phyloP scores from a whole-genome alignment of 2,888 invertebrate genomes.

The Torymus aiolomorphi region DNA sequence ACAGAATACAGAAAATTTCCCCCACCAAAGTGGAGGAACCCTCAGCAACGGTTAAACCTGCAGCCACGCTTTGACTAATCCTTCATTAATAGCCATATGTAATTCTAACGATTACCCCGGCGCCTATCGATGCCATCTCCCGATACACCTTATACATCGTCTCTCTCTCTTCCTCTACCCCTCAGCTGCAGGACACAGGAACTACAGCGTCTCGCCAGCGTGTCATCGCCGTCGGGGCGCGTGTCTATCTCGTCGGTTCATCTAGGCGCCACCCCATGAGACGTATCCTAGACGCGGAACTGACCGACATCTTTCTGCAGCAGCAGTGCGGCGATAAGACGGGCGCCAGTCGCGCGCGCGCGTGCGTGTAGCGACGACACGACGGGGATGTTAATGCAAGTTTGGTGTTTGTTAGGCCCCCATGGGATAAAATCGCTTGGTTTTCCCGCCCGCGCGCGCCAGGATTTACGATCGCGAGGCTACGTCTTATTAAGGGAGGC shows the following conservation, averaged over 20 bases:
- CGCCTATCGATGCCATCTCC: not conserved
- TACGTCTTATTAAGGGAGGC: conserved; percentile 38
- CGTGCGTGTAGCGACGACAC: conserved; percentile 19
- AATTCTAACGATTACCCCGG: not conserved
- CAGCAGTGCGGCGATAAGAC: conserved; percentile 25
- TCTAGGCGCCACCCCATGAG: conserved; percentile 36
- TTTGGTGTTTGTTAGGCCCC: conserved; percentile 46
- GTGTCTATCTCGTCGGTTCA: conserved; percentile 28
- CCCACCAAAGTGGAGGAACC: no score
- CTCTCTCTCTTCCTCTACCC: no score
- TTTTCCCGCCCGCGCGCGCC: not conserved
- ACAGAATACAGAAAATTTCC: no score
- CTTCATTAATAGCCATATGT: no score
- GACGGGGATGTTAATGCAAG: conserved; percentile 47
- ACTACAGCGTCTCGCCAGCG: no score
- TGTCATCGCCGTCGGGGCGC: no score
- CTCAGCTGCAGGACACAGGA: no score
- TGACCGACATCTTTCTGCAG: conserved; percentile 37
- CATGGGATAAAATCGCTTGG: conserved; percentile 40
- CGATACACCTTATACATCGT: no score
- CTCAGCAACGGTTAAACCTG: no score
- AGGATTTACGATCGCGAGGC: conserved; percentile 26
- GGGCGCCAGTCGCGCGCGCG: conserved; percentile 43
- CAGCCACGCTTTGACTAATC: no score
- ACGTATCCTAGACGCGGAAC: conserved; percentile 7